A percentile compares a stretch with the other conserved stretches of the same genome.
phyloP scores from a whole-genome alignment of 2,113 vertebrate genomes.

The Excalfactoria chinensis region DNA sequence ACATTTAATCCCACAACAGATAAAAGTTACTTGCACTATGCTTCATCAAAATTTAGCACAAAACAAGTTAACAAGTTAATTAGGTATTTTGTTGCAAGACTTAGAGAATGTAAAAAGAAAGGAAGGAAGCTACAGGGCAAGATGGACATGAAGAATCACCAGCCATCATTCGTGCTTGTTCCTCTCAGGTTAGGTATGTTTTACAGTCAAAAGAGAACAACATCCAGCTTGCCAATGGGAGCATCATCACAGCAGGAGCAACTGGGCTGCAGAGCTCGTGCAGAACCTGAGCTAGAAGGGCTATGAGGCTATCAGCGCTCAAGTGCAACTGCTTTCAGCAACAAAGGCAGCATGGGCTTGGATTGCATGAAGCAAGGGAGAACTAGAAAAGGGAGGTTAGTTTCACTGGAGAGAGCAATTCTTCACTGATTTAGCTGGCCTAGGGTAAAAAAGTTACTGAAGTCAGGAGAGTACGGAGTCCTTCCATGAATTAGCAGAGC shows the following conservation, averaged over 20 bases:
- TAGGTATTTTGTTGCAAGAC: not conserved
- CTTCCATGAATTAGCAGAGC: not conserved
- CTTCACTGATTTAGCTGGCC: not conserved
- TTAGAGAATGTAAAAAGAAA: not conserved
- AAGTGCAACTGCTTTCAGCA: not conserved
- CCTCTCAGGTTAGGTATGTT: not conserved
- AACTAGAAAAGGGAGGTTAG: not conserved
- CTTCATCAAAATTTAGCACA: not conserved
- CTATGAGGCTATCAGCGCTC: not conserved
- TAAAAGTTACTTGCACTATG: not conserved
- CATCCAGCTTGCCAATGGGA: not conserved
- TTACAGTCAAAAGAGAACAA: not conserved
- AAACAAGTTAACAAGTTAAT: not conserved
- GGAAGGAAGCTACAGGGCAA: not conserved
- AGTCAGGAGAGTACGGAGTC: not conserved
- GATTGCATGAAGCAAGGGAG: not conserved
- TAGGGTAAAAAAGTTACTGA: not conserved
- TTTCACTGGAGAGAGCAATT: not conserved
- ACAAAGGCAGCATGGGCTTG: not conserved
- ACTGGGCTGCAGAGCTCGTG: not conserved
- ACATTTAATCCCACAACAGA: not conserved
- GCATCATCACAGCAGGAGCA: not conserved
- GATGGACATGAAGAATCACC: not conserved
- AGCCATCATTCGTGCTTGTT: not conserved
- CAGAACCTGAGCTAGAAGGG: not conserved